These are phyloP conservation scores for Halichondria panicea DNA, from an alignment of 37 sponge, comb jelly and placozoan species.

Conservation along the genomic window DNA sequence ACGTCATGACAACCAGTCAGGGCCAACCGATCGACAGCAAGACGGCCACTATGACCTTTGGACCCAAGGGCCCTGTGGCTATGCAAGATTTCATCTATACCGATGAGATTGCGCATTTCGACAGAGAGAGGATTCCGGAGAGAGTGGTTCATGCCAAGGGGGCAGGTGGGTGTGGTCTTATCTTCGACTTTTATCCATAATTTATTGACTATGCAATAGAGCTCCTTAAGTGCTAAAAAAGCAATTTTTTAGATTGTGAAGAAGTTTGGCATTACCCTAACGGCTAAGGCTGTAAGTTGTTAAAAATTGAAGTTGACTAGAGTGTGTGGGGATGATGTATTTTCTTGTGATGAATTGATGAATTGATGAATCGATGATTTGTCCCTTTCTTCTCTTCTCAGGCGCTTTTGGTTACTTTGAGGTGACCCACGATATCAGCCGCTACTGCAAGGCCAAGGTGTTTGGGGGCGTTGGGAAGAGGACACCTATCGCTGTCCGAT, in stretches of 20 bases:
- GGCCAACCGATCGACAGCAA: conserved; percentile 83
- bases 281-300: no score
- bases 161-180: conserved; percentile 60
- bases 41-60: conserved; percentile 66
- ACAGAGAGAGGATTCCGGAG: conserved; percentile 92
- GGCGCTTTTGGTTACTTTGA: conserved; percentile 88
- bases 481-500: conserved; percentile 82
- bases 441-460: conserved; percentile 85
- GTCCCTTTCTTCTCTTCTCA: no score
- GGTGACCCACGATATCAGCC: conserved; percentile 85
- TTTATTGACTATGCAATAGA: neutral
- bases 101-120: conserved; percentile 95
- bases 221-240: no score
- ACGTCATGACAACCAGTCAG: conserved; percentile 82
- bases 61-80: conserved; percentile 73
- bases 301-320: no score
- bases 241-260: no score
- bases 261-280: no score
- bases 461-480: conserved; percentile 66
- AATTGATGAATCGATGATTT: no score
- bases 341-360: no score
- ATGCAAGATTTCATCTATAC: conserved; percentile 81
- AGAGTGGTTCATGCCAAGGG: conserved; percentile 97
- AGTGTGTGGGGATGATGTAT: neutral
- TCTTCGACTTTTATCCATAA: neutral